Percentiles rank a stretch among this genome's conserved stretches.
Evolutionary conservation across 23 tunicate genomes (phyloP).

Genomic region (Ciona savignyi): DNA sequence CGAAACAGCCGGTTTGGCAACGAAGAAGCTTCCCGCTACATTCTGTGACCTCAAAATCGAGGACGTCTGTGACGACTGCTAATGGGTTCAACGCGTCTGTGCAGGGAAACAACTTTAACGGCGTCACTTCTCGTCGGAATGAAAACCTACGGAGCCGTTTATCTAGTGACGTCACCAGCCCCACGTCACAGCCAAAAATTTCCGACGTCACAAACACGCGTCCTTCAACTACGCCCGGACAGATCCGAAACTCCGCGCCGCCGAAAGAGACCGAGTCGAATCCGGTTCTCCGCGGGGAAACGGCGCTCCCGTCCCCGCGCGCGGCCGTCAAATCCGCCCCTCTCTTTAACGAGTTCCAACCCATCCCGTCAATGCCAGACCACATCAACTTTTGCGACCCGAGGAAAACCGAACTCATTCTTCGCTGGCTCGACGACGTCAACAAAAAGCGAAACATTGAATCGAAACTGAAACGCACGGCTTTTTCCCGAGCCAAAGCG

Average conservation of each 20-base stretch:
- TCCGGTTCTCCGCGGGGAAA: no score
- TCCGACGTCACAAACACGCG: not conserved
- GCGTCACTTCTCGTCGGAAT: conserved; percentile 4
- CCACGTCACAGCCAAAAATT: not conserved
- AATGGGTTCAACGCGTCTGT: conserved; percentile 23
- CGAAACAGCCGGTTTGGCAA: conserved; percentile 37
- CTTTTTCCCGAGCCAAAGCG: no score
- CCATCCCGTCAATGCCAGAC: conserved; percentile 84
- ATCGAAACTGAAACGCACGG: conserved; percentile 6
- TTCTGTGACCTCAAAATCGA: not conserved
- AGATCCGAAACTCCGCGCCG: not conserved
- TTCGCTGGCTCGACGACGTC: conserved; percentile 75
- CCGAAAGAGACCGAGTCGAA: conserved; percentile 1
- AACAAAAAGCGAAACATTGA: conserved; percentile 77
- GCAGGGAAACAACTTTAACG: conserved; percentile 23
- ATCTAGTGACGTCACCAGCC: no score
- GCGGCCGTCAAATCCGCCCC: not conserved
- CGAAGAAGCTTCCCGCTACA: conserved; percentile 26
- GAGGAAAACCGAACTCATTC: conserved; percentile 65
- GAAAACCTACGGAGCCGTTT: conserved; percentile 38
- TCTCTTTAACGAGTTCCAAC: conserved; percentile 47
- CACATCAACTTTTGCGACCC: conserved; percentile 88
- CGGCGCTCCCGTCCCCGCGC: no score
- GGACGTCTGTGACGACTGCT: not conserved
- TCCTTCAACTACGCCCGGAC: conserved; percentile 6